Conservation (phyloP, 2,888 invertebrate genomes). For the Tuta absoluta region DNA sequence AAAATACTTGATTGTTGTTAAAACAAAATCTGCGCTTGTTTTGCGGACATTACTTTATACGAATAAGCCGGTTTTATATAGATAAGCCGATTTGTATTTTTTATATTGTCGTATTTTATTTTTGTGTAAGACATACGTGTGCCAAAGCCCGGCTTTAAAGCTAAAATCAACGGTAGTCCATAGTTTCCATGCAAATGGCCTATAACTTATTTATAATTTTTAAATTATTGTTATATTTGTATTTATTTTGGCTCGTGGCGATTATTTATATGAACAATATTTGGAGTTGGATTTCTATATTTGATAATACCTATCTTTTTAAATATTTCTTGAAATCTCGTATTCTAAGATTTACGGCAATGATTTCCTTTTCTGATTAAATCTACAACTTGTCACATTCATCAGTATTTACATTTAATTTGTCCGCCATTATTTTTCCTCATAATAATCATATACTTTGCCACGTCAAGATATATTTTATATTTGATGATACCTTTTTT, state of each 20-base stretch:
- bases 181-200: constrained; percentile 54
- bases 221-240: no score
- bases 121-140: constrained; percentile 60
- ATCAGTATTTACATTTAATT: background rate
- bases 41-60: constrained; percentile 61
- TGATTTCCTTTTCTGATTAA: constrained; percentile 1
- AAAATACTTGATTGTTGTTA: background rate
- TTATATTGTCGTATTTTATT: constrained; percentile 70
- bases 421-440: background rate
- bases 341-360: background rate
- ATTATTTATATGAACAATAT: constrained; percentile 52
- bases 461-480: background rate
- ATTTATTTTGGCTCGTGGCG: constrained; percentile 38
- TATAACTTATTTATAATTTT: constrained; percentile 40
- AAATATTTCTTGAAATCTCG: background rate
- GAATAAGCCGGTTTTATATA: constrained; percentile 77
- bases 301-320: no score
- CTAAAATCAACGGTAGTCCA: constrained; percentile 58
- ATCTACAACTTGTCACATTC: background rate
- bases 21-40: constrained; percentile 29
- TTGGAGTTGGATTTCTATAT: constrained; percentile 38
- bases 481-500: background rate
- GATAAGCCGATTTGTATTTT: constrained; percentile 80
- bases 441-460: background rate
- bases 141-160: constrained; percentile 60